Base-by-base conservation (phyloP, 2,888 invertebrate species). In the Microplitis manilae region DNA sequence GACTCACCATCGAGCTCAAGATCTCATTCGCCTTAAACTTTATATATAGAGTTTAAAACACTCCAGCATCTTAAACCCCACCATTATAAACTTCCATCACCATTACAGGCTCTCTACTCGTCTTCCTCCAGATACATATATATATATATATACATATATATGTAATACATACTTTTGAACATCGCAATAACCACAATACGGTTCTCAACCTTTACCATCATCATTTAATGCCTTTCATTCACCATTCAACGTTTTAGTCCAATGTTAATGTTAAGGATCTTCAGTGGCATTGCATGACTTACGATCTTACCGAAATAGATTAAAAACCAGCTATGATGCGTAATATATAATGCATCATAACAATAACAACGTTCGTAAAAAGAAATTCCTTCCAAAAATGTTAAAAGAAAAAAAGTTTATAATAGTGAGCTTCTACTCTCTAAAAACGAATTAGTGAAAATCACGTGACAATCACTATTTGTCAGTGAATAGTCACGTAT, bases 121-220 rank as follows among this genome's bases (percentile, higher is more conserved):
- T 50, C 13, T 13, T 50, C 50, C 50, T 9, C 13, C 13, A 50
- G 50, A 50, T 50, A 50, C 50, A 13, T 50, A 13, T 13, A 13
- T 50, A 8, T 13, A 13, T 50, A 50, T 13, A 8, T 17, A 17
- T 13, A 13, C 13, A 50, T 13, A 8, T 17, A 17, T 17, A 17
- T 50, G 13, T 50, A 50, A 50, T 50, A 50, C 50, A 50, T 50
- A 50, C 50, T 50, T 50, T 50, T 13, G 9, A 50, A 13, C 50
- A 8, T 50, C 9, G n/a, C 13, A 38, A 38, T 6, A 20, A 40
- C 41, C 65, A 65, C 9, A n/a, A 73, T 73, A 73, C 38, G 73
- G 73, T 73, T 67, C 73, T 73, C 73, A 73, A 73, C 73, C 59
- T 15, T 13, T 15, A 50, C 9, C 13, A 8, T 50, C 7, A 17